phyloP scores from a whole-genome alignment of 2,888 invertebrate genomes.

The Notocelia uddmanniana region DNA sequence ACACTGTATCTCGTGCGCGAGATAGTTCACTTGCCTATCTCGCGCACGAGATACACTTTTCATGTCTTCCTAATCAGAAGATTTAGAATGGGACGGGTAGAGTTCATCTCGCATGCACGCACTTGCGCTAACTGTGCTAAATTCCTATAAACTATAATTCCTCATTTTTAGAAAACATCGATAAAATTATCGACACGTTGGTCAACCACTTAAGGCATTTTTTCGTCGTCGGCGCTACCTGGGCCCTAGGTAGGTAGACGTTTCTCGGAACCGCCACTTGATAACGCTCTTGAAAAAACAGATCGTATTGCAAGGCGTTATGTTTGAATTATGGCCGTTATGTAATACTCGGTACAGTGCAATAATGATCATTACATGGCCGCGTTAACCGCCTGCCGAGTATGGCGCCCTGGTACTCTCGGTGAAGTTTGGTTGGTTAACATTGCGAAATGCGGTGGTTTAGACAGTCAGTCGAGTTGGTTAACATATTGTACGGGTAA shows the following conservation, averaged over 20 bases:
- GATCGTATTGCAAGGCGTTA: conserved; percentile 48
- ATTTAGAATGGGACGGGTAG: too few species aligned
- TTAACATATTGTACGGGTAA: background rate
- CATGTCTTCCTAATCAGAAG: too few species aligned
- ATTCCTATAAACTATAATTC: background rate
- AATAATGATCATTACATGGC: conserved; percentile 38
- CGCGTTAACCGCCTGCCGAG: conserved; percentile 20
- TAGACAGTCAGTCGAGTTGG: too few species aligned
- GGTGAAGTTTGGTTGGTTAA: conserved; percentile 36
- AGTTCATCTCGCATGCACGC: too few species aligned
- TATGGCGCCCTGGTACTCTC: conserved; percentile 37
- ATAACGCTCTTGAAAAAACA: conserved; percentile 57
- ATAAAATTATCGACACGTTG: conserved; percentile 40
- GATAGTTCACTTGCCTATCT: too few species aligned
- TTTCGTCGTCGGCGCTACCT: conserved; percentile 69
- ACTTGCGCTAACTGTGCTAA: too few species aligned
- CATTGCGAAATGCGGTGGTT: conserved; percentile 22
- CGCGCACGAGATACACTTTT: too few species aligned
- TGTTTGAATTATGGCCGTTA: conserved; percentile 46
- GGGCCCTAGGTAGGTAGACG: conserved; percentile 78
- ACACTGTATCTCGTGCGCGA: too few species aligned
- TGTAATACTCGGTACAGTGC: conserved; percentile 39
- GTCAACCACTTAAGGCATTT: conserved; percentile 55
- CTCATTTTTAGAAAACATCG: background rate
- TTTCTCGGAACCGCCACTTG: conserved; percentile 72